A percentile compares a stretch with the other conserved stretches of the same genome.
phyloP scores from a whole-genome alignment of 2,113 vertebrate genomes.

The Acanthisitta chloris region DNA sequence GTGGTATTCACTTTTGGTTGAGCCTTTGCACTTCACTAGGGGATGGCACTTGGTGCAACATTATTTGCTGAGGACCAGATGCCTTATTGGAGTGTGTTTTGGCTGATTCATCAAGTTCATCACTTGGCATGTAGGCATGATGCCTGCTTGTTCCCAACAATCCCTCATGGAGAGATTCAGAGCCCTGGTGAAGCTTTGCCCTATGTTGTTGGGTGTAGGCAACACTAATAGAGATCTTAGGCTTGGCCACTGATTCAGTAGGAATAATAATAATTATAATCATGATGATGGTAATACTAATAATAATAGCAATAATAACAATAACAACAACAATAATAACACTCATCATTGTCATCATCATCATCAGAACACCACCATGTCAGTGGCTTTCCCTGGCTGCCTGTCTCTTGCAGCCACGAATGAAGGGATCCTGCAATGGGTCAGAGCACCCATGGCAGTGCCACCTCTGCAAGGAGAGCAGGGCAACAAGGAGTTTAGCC shows the following conservation, averaged over 20 bases:
- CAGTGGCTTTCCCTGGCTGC: neutral
- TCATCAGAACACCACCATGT: too few relatives aligned
- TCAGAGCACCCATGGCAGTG: neutral
- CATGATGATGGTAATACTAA: too few relatives aligned
- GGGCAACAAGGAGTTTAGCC: neutral
- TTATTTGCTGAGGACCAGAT: neutral
- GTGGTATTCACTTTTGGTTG: neutral
- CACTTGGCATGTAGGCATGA: neutral
- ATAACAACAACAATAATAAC: neutral
- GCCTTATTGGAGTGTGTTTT: neutral
- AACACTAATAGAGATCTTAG: neutral
- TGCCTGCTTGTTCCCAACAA: neutral
- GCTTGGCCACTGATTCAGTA: neutral
- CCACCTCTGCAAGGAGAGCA: neutral
- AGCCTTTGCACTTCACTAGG: neutral
- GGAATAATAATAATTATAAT: neutral
- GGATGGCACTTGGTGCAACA: neutral
- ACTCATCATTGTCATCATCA: too few relatives aligned
- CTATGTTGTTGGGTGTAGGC: fast-evolving
- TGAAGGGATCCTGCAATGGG: neutral
- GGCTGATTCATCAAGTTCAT: neutral
- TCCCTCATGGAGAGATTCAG: neutral
- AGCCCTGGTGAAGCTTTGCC: neutral
- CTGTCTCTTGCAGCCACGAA: neutral
- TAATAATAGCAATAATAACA: neutral